These are phyloP conservation scores for Macroramphosus scolopax DNA, from an alignment of 2,797 vertebrate genomes.

Conservation along the genomic window DNA sequence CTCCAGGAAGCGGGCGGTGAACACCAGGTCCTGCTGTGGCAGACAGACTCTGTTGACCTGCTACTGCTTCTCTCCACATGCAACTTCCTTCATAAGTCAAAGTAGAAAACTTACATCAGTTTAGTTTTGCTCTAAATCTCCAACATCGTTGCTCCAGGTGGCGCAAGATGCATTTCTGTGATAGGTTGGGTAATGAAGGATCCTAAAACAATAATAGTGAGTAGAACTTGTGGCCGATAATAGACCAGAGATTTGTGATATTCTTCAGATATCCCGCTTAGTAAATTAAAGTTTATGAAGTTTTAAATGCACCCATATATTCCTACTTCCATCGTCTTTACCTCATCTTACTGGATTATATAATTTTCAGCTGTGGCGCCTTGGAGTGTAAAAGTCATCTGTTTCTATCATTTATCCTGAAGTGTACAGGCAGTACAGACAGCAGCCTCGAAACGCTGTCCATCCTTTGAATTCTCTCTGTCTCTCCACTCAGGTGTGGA, in stretches of 20 bases:
- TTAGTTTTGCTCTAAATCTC: too few species aligned
- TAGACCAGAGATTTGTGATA: too few species aligned
- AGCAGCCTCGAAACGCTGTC: constrained; percentile 56
- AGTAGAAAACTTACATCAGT: too few species aligned
- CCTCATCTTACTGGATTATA: constrained; percentile 40
- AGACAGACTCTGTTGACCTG: constrained; percentile 83
- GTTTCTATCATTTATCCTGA: constrained; percentile 62
- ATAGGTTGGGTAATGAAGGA: too few species aligned
- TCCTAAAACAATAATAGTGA: too few species aligned
- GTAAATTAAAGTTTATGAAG: constrained; percentile 45
- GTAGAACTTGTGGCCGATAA: too few species aligned
- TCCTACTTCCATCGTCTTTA: constrained; percentile 45
- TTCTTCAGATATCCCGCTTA: constrained; percentile 32
- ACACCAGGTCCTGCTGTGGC: constrained; percentile 85
- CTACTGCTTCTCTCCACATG: constrained; percentile 85
- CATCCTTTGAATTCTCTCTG: constrained; percentile 55
- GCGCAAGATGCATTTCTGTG: too few species aligned
- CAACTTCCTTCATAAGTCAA: constrained; percentile 97
- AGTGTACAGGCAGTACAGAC: constrained; percentile 49
- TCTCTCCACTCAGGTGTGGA: constrained; percentile 64
- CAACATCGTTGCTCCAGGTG: too few species aligned
- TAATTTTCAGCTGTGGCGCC: constrained; percentile 58
- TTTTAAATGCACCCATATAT: constrained; percentile 39
- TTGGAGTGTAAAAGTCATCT: constrained; percentile 58
- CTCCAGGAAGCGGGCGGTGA: constrained; percentile 89